These are phyloP conservation scores for Eremophila alpestris DNA, from an alignment of 2,797 vertebrate genomes.

Conservation along the genomic window DNA sequence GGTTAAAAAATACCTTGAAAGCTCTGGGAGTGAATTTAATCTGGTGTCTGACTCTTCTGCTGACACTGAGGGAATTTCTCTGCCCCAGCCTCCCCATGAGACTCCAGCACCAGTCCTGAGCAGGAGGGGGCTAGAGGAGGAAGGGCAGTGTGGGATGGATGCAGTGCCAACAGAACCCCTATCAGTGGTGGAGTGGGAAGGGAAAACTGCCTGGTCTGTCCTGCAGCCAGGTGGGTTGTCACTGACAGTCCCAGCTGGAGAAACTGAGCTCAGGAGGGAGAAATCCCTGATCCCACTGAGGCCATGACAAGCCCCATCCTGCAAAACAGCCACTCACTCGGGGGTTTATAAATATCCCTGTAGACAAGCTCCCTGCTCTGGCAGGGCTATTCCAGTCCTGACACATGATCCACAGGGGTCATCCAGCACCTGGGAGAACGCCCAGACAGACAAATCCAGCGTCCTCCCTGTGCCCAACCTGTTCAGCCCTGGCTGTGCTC, in stretches of 20 bases:
- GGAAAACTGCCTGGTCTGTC: background rate
- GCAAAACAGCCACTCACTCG: background rate
- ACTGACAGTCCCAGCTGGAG: background rate
- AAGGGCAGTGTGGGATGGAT: accelerated
- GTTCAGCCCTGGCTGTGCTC: background rate
- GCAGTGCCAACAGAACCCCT: background rate
- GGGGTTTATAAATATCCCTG: constrained; percentile 21
- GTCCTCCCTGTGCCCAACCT: accelerated
- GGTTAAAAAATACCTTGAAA: background rate
- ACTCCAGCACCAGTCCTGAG: background rate
- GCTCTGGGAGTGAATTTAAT: background rate
- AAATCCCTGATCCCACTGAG: background rate
- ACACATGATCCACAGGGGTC: constrained; percentile 61
- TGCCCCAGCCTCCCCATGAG: accelerated
- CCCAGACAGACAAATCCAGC: background rate
- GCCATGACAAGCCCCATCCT: accelerated
- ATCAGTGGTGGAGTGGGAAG: background rate
- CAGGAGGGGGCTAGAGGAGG: background rate
- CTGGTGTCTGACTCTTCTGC: background rate
- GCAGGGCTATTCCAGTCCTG: constrained; percentile 70
- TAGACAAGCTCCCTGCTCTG: background rate
- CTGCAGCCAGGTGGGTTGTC: background rate
- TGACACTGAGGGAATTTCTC: background rate
- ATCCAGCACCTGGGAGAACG: constrained; percentile 63
- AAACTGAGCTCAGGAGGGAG: background rate